Evolutionary conservation across 2,113 vertebrate genomes (phyloP), one percentile per base, ranked within the genome.

Genomic region (Thalassarche chlororhynchos): DNA sequence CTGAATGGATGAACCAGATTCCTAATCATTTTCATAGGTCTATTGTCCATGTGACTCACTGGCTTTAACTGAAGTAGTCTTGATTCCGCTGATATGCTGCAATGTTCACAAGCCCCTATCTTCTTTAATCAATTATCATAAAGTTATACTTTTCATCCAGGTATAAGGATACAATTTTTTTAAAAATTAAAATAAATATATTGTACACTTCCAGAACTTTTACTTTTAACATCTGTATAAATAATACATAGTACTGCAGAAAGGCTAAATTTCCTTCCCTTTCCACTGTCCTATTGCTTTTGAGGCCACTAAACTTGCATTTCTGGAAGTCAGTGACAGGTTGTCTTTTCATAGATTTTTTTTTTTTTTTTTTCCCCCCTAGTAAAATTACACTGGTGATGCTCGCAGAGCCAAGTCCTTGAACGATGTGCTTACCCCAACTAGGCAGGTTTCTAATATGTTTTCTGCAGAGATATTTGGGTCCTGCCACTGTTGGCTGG

Each of bases 11-110:
- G 14, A 44, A 64, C 18, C 10, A 46, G 10, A 49, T 47, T 75
- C 7, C 8, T 0, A 42, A 15, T 13, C 0, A 9, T 9, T 87
- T 54, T 66, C 21, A 40, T 7, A 19, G 29, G 12, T 25, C 1
- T 77, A 0, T 42, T 42, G 21, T 49, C 74, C 18, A 6, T 58
- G 32, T 24, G 46, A 31, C 62, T 34, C 47, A 12, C 8, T 64
- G 60, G 55, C 51, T 49, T 83, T 69, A 47, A 47, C 17, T 19
- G 44, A 65, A 52, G 5, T 20, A 25, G 26, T n/a, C 34, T 70
- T 55, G 28, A 55, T 60, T 76, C 69, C 61, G 8, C 12, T 70
- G 51, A 21, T 18, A 25, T 1, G 9, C 14, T 38, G 25, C 23
- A 71, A 52, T 28, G 13, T 81, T 81, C 49, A 62, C 10, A 38